Conservation (phyloP, 2,797 vertebrate genomes). For the Adrianichthys oophorus region DNA sequence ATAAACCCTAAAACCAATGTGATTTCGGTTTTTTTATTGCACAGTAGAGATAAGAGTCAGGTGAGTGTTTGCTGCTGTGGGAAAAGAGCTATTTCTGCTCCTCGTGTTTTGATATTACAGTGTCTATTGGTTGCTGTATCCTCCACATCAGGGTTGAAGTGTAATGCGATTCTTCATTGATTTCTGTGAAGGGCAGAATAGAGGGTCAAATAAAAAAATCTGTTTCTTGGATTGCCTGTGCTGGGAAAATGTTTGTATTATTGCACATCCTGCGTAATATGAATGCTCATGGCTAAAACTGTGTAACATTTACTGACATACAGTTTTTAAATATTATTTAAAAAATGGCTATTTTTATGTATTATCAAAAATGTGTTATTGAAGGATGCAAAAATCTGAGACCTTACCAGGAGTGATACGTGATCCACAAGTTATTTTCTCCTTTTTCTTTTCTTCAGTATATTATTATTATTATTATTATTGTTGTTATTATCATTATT, state of each 20-base stretch:
- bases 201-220: background rate
- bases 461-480: too few species aligned
- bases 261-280: background rate
- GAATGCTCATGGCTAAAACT: background rate
- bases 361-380: too few species aligned
- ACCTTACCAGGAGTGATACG: too few species aligned
- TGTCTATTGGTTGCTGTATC: slow-evolving; percentile 1
- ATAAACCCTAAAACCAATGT: too few species aligned
- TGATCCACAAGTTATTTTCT: too few species aligned
- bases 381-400: too few species aligned
- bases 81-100: slow-evolving; percentile 9
- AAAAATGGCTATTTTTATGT: too few species aligned
- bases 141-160: slow-evolving; percentile 8
- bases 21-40: background rate
- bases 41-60: background rate
- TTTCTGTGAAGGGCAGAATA: slow-evolving; percentile 25
- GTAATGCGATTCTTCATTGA: slow-evolving; percentile 40
- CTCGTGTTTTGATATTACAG: slow-evolving; percentile 5
- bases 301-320: too few species aligned
- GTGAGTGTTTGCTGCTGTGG: background rate
- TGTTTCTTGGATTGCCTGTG: slow-evolving; percentile 11
- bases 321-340: too few species aligned
- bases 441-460: too few species aligned
- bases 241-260: background rate
- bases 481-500: too few species aligned